Base-by-base conservation (phyloP, 2,888 invertebrate species). In the Penaeus monodon region DNA sequence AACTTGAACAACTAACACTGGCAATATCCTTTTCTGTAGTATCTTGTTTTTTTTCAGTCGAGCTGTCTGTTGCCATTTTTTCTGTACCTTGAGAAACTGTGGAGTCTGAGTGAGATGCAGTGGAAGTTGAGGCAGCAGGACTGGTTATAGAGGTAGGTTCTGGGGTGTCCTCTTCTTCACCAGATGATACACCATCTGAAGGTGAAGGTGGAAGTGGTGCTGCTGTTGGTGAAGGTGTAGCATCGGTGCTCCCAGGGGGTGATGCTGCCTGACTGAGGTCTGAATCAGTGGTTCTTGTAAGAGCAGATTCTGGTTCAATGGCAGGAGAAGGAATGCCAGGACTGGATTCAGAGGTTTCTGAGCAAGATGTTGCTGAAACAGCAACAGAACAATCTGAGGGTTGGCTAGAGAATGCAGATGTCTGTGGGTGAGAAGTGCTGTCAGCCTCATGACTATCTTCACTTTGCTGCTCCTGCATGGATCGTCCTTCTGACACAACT, bases 401-500 rank as follows among this genome's bases (percentile, higher is more conserved):
- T 24, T 29, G 74, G 33, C 29, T 74, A 6, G 74, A 27, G 44
- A 44, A 27, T 68, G 74, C 65, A 81, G 64, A 57, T 57, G 20
- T 44, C 38, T 79, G 86, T 22, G 83, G 33, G 29, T 87, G 86
- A 20, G 86, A 87, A 63, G 86, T 87, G 79, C 86, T 87, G 65
- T 87, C 86, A 27, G 86, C 86, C 33, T 87, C 86, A 79, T 87
- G 86, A 65, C 83, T 86, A 44, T 76, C 65, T 44, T 49, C 74
- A 33, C 74, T 79, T 10, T 76, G n/a, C 22, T 87, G 77, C 8
- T 81, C 81, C 73, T 76, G 66, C 44, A 65, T 49, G n/a, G 29
- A 76, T 44, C 76, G n/a, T 27, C 66, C 65, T 3, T 81, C 83
- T 29, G 83, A 33, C 7, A 78, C 57, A 49, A 63, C 44, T 14